A percentile compares a stretch with the other conserved stretches of the same genome.
phyloP scores from a whole-genome alignment of 2,797 vertebrate genomes.

The Parauchenoglanis ngamensis region DNA sequence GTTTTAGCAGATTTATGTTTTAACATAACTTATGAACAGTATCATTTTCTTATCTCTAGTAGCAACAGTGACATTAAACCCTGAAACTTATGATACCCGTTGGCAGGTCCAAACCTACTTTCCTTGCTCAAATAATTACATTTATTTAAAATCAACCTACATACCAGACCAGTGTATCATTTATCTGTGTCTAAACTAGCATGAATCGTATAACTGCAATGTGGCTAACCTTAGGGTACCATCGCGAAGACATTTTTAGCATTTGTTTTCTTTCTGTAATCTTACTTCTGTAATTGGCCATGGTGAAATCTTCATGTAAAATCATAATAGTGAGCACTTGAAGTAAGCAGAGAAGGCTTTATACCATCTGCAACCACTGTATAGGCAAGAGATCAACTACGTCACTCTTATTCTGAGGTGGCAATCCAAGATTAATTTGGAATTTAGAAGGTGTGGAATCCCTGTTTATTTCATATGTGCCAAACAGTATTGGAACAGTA shows the following conservation, averaged over 20 bases:
- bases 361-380: neutral
- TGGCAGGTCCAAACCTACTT: neutral
- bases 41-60: neutral
- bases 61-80: neutral
- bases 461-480: too few relatives aligned
- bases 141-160: neutral
- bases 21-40: neutral
- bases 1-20: neutral
- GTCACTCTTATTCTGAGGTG: neutral
- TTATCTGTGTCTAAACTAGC: neutral
- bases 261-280: neutral
- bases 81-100: neutral
- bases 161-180: neutral
- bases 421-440: neutral
- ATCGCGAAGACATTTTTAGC: neutral
- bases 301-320: neutral
- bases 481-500: too few relatives aligned
- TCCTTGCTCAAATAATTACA: neutral
- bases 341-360: neutral
- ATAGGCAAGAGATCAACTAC: neutral
- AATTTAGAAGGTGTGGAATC: neutral
- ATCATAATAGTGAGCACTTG: neutral
- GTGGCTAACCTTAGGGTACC: neutral
- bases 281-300: neutral
- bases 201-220: neutral